These are phyloP conservation scores for Thamnophis sirtalis DNA, from an alignment of 2,113 vertebrate genomes.

Conservation along the genomic window DNA sequence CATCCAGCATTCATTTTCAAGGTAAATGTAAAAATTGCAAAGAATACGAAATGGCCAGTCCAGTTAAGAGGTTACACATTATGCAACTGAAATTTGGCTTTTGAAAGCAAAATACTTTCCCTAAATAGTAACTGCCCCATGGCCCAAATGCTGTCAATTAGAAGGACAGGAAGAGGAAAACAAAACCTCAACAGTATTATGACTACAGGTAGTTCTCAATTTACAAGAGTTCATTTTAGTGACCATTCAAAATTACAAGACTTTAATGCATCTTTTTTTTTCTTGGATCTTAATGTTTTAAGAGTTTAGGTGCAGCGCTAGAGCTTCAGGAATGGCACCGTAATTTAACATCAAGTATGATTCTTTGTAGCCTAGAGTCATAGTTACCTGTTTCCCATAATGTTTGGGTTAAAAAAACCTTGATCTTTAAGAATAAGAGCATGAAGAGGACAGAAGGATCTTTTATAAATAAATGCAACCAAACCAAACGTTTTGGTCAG, in stretches of 20 bases:
- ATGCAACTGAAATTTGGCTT: background rate
- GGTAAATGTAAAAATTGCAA: slow-evolving; percentile 36
- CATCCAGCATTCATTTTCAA: slow-evolving; percentile 25
- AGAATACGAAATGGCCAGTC: background rate
- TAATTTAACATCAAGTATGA: background rate
- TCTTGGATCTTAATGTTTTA: background rate
- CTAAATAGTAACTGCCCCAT: background rate
- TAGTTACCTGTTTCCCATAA: background rate
- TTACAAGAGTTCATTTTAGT: background rate
- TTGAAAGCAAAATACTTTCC: background rate
- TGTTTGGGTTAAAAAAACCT: background rate
- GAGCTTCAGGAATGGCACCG: background rate
- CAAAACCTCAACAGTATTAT: background rate
- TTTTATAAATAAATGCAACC: background rate
- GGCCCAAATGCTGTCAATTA: background rate
- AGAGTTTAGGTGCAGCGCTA: background rate
- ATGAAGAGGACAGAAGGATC: background rate
- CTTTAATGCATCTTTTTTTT: background rate
- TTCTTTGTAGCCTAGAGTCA: background rate
- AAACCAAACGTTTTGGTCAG: background rate
- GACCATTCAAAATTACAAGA: background rate
- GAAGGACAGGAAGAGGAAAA: background rate
- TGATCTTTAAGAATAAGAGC: background rate
- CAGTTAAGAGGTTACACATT: background rate
- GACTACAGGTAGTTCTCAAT: background rate